A percentile compares a stretch with the other conserved stretches of the same genome.
Evolutionary conservation across 2,888 invertebrate genomes (phyloP).

Genomic region (Campoletis raptor): DNA sequence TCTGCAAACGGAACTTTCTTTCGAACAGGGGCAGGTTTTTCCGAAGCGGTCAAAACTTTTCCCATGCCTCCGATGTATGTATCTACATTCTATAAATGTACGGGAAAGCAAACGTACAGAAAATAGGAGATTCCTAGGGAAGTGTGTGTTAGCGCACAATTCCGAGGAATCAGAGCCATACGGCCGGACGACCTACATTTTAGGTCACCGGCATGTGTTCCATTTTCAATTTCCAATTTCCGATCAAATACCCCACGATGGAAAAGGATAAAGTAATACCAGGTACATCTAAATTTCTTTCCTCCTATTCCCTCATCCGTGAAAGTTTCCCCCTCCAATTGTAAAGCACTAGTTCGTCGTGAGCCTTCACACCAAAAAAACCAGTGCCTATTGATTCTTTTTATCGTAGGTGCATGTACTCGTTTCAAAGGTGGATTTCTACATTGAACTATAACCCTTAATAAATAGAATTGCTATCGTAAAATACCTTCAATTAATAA

Average conservation of each 20-base stretch:
- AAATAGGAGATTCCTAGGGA: slow-evolving; percentile 26
- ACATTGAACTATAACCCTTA: background rate
- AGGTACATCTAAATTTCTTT: slow-evolving; percentile 23
- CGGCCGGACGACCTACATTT: slow-evolving; percentile 66
- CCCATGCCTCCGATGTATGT: slow-evolving; percentile 18
- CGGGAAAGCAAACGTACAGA: background rate
- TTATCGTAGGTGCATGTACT: slow-evolving; percentile 34
- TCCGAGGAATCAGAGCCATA: slow-evolving; percentile 58
- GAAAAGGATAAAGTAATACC: slow-evolving; percentile 70
- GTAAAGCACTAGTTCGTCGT: slow-evolving; percentile 9
- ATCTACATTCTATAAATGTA: slow-evolving; percentile 5
- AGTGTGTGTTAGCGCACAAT: slow-evolving; percentile 20
- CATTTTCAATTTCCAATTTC: slow-evolving; percentile 74
- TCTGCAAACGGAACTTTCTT: slow-evolving; percentile 48
- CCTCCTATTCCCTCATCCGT: slow-evolving; percentile 41
- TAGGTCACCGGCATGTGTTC: slow-evolving; percentile 60
- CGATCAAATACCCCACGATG: slow-evolving; percentile 64
- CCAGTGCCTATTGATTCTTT: slow-evolving; percentile 56
- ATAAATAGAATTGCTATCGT: background rate
- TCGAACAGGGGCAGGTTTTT: slow-evolving; percentile 22
- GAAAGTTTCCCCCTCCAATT: background rate
- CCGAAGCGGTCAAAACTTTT: slow-evolving; percentile 37
- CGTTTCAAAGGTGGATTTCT: slow-evolving; percentile 1
- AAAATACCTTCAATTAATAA: background rate
- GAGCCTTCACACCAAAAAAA: slow-evolving; percentile 17